Percentiles rank a stretch among this genome's conserved stretches.
These are phyloP conservation scores for Arenaria interpres DNA, from an alignment of 2,113 vertebrate species.

Conservation along the genomic window DNA sequence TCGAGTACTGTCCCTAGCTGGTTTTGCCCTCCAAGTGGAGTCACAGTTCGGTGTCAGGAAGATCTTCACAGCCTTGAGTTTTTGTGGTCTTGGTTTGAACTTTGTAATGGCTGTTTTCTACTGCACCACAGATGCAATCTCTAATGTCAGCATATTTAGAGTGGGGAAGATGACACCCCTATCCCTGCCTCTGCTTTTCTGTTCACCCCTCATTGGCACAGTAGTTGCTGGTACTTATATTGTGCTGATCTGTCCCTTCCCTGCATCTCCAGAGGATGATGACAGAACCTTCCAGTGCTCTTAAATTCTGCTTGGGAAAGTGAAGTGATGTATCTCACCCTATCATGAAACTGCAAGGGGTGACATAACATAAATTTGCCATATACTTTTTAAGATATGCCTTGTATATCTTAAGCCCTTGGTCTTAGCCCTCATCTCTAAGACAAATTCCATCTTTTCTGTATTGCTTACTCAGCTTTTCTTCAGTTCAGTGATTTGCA, in stretches of 20 bases:
- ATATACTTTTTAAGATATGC: not conserved
- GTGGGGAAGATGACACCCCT: not conserved
- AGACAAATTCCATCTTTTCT: not conserved
- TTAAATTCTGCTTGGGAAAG: not conserved
- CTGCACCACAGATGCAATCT: not conserved
- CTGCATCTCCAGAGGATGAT: fast-evolving
- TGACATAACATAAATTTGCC: not conserved
- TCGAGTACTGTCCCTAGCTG: not conserved
- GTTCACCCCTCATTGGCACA: not conserved
- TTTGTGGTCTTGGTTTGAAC: not conserved
- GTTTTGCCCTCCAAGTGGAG: not conserved
- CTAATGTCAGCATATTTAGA: not conserved
- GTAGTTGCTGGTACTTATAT: not conserved
- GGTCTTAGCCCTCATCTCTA: not conserved
- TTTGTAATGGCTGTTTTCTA: not conserved
- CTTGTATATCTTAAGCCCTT: not conserved
- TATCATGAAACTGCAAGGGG: not conserved
- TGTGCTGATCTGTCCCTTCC: not conserved
- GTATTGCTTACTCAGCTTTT: not conserved
- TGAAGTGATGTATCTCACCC: not conserved
- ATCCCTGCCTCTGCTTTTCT: not conserved
- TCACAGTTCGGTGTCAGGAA: not conserved
- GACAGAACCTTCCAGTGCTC: not conserved
- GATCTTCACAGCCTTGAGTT: not conserved
- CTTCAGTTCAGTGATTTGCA: not conserved